Evolutionary conservation across 1,140 invertebrate species (phyloP).

Genomic region (Colletes gigas): DNA sequence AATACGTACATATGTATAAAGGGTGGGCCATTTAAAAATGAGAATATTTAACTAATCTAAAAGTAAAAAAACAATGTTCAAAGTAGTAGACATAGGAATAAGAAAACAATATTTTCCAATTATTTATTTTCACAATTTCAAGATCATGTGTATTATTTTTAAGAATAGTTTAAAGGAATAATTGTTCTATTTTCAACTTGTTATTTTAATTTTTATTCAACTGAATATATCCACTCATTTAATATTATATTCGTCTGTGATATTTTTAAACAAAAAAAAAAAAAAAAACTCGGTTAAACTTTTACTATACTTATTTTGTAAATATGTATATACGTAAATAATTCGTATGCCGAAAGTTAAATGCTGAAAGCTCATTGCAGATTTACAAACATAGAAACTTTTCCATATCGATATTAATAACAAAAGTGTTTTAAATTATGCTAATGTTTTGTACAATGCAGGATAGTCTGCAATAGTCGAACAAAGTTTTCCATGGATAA

Average conservation of each 20-base stretch:
- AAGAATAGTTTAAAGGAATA: neutral
- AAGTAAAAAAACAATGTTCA: too few relatives aligned
- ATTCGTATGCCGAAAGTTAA: neutral
- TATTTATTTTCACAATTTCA: too few relatives aligned
- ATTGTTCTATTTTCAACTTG: neutral
- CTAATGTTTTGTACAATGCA: neutral
- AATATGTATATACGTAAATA: conserved; percentile 14
- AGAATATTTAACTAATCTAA: neutral
- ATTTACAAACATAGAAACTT: conserved; percentile 18
- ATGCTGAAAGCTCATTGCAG: conserved; percentile 3
- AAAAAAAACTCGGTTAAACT: neutral
- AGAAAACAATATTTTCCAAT: neutral
- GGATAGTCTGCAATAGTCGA: neutral
- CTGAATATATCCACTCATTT: neutral
- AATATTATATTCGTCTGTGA: conserved; percentile 32
- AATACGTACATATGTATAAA: neutral
- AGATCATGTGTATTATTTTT: too few relatives aligned
- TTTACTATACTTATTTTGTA: conserved; percentile 22
- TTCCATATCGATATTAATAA: conserved; percentile 16
- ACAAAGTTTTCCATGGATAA: conserved; percentile 9
- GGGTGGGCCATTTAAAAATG: neutral
- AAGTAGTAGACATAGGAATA: neutral
- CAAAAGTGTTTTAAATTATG: conserved; percentile 27
- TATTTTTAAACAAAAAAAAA: conserved; percentile 15
- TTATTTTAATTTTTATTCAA: conserved; percentile 17